Evolutionary conservation across 2,888 invertebrate genomes (phyloP).

Genomic region (Drosophila quinaria): DNA sequence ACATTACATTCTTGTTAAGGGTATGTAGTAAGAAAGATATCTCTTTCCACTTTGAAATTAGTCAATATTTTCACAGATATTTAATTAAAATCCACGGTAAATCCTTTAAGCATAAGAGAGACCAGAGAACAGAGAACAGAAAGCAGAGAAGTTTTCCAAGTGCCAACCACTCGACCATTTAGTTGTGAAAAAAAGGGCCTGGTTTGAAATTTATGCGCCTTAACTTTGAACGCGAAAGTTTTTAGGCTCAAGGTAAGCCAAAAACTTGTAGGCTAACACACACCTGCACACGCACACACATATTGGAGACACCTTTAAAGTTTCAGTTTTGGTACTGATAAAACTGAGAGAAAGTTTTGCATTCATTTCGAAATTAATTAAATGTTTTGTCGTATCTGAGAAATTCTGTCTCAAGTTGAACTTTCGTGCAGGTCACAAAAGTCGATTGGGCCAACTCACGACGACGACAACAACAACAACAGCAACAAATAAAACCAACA

Average conservation of each 20-base stretch:
- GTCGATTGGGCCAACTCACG: slow-evolving; percentile 25
- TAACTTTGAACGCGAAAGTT: slow-evolving; percentile 62
- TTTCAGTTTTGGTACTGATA: slow-evolving; percentile 59
- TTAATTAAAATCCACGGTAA: slow-evolving; percentile 45
- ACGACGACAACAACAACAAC: not conserved
- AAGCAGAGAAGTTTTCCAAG: slow-evolving; percentile 18
- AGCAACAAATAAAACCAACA: slow-evolving; percentile 37
- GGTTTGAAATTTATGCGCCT: slow-evolving; percentile 48
- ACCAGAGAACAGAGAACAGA: slow-evolving; percentile 4
- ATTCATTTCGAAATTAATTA: slow-evolving; percentile 73
- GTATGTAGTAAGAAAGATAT: no score
- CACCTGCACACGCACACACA: not conserved
- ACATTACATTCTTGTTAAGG: no score
- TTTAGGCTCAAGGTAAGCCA: slow-evolving; percentile 57
- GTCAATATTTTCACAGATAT: slow-evolving; percentile 31
- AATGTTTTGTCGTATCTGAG: slow-evolving; percentile 52
- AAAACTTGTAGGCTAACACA: slow-evolving; percentile 21
- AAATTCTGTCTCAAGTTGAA: slow-evolving; percentile 25
- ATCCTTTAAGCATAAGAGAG: slow-evolving; percentile 21
- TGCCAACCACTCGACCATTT: slow-evolving; percentile 53
- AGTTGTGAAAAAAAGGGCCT: slow-evolving; percentile 62
- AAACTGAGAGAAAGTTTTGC: slow-evolving; percentile 56
- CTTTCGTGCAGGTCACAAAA: slow-evolving; percentile 24
- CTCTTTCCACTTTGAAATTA: not conserved
- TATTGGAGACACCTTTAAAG: slow-evolving; percentile 50